These are phyloP conservation scores for Sceloporus tristichus DNA, from an alignment of 2,113 vertebrate genomes.

Conservation along the genomic window DNA sequence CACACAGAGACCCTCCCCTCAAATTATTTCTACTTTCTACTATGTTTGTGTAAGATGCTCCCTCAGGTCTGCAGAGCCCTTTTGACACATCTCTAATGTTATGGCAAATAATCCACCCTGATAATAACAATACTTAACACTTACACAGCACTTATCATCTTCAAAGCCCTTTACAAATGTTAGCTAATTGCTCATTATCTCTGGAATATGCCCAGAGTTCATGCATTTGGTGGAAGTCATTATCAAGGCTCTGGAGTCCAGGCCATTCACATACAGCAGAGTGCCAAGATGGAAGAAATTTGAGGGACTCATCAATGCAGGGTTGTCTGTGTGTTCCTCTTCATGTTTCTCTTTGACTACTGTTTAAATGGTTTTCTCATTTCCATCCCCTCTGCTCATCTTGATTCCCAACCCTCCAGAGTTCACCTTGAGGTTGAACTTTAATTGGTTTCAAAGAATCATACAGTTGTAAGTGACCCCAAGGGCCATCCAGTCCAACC, in stretches of 20 bases:
- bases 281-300: not conserved
- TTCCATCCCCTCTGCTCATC: no score
- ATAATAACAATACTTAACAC: constrained; percentile 27
- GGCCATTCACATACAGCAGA: not conserved
- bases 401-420: no score
- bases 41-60: constrained; percentile 30
- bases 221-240: not conserved
- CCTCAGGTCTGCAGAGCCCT: constrained; percentile 6
- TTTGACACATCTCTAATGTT: constrained; percentile 29
- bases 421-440: no score
- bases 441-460: no score
- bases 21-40: no score
- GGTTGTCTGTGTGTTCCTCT: no score
- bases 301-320: not conserved
- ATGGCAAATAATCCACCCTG: constrained; percentile 37
- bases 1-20: not conserved
- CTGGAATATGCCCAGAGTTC: constrained; percentile 6
- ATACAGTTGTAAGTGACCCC: no score
- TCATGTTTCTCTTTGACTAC: no score
- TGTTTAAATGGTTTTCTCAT: no score
- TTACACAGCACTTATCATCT: constrained; percentile 26
- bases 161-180: constrained; percentile 35
- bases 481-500: no score
- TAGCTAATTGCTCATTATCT: constrained; percentile 40
- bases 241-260: not conserved